These are phyloP conservation scores for Coturnix japonica DNA, from an alignment of 2,113 vertebrate genomes.

Conservation along the genomic window DNA sequence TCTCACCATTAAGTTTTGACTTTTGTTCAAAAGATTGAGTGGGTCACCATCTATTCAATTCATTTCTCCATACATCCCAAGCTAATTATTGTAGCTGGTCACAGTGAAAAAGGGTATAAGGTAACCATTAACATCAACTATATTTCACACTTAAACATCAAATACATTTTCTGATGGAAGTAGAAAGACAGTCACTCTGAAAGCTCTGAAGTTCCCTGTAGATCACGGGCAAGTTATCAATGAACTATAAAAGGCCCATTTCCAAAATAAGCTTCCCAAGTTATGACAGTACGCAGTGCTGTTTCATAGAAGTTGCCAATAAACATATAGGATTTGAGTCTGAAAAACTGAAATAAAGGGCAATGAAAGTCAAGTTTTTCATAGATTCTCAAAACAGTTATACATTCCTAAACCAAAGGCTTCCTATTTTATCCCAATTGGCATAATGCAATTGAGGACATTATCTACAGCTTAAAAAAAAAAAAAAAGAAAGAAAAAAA, in stretches of 20 bases:
- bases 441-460: neutral
- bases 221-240: neutral
- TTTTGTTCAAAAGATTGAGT: neutral
- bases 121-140: neutral
- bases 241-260: neutral
- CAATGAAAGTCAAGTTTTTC: neutral
- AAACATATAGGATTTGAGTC: neutral
- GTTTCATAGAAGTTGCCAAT: neutral
- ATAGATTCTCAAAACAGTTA: neutral
- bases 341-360: neutral
- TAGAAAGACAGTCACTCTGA: neutral
- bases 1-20: neutral
- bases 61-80: neutral
- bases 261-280: neutral
- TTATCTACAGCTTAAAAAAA: neutral
- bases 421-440: neutral
- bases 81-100: neutral
- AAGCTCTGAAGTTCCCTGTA: neutral
- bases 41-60: neutral
- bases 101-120: neutral
- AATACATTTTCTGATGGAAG: neutral
- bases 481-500: neutral
- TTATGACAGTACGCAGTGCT: rapidly evolving
- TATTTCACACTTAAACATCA: neutral
- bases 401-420: neutral